Percentiles rank a stretch among this genome's conserved stretches.
Evolutionary conservation across 35 echinoderm and acorn worm species (phyloP).

Genomic region (Strongylocentrotus purpuratus): DNA sequence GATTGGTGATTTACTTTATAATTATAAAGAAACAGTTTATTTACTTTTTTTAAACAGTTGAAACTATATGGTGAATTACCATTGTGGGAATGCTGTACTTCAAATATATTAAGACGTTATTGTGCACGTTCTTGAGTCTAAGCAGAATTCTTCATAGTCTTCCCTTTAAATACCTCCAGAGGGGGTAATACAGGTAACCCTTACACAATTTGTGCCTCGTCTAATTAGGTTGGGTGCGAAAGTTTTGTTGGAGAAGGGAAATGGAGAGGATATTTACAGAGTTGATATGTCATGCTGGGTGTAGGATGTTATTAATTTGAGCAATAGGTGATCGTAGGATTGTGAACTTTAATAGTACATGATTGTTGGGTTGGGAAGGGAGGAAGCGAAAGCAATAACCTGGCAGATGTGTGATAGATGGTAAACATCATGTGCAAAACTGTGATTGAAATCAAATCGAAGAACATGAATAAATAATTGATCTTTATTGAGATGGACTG

Average conservation of each 20-base stretch:
- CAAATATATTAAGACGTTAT: no score
- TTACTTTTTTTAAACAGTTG: no score
- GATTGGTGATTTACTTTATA: no score
- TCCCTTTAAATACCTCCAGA: not conserved
- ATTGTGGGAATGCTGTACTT: no score
- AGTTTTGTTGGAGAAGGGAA: not conserved
- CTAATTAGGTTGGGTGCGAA: not conserved
- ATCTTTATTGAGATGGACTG: no score
- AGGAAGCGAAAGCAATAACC: not conserved
- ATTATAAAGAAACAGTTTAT: no score
- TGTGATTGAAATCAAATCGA: no score
- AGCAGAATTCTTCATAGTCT: not conserved
- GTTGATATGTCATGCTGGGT: constrained; percentile 2
- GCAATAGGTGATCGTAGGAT: not conserved
- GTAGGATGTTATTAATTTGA: constrained; percentile 19
- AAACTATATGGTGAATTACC: no score
- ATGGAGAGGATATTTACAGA: not conserved
- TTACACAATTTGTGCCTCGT: not conserved
- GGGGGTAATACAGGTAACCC: not conserved
- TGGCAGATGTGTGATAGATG: not conserved
- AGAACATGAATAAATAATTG: no score
- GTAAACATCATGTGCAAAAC: not conserved
- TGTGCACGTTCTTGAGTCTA: no score
- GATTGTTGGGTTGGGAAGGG: not conserved
- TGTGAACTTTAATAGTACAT: constrained; percentile 7